Evolutionary conservation across 2,113 vertebrate genomes (phyloP), one percentile per base, ranked within the genome.

Genomic region (Gorsachius goisagi): DNA sequence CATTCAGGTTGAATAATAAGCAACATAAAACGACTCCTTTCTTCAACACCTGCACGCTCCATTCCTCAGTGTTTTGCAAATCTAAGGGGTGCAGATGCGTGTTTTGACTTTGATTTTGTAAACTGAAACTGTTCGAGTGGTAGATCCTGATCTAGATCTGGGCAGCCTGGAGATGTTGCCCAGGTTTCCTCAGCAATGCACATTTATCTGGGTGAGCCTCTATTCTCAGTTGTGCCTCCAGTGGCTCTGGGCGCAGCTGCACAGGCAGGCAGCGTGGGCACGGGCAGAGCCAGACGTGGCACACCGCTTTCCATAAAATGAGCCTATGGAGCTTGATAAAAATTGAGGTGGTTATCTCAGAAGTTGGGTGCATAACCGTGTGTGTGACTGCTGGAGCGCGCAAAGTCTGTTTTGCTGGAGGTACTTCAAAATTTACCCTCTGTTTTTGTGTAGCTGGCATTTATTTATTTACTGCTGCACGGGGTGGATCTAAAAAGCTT

Each of bases 301-400:
- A 63, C 8, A 0, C 27, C 33, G 39, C 69, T 27, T 68, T 60
- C 49, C 58, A 8, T 33, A 75, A 45, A 88, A 44, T 27, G 12
- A 79, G 26, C 12, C 66, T 14, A 1, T 33, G 32, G 28, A 85
- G 14, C 66, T 63, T 16, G 26, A n/a, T 83, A 71, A 45, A 86
- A 87, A 55, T 5, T 11, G 50, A 87, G 33, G 12, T 55, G 3
- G 78, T 79, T 60, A 39, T 47, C 37, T 30, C 75, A n/a, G 66
- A 59, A 9, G 4, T 8, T 37, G 32, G 23, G 22, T 17, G 4
- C 17, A 1, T 45, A 83, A 32, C 39, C 1, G 0, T 15, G 9
- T 28, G 49, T 69, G 44, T 60, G 39, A 63, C 45, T 27, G 27
- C 55, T 53, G 50, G n/a, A 69, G n/a, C 20, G 18, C 39, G 18